These are phyloP conservation scores for Caenorhabditis remanei DNA, from an alignment of 1,140 invertebrate species.

Conservation along the genomic window DNA sequence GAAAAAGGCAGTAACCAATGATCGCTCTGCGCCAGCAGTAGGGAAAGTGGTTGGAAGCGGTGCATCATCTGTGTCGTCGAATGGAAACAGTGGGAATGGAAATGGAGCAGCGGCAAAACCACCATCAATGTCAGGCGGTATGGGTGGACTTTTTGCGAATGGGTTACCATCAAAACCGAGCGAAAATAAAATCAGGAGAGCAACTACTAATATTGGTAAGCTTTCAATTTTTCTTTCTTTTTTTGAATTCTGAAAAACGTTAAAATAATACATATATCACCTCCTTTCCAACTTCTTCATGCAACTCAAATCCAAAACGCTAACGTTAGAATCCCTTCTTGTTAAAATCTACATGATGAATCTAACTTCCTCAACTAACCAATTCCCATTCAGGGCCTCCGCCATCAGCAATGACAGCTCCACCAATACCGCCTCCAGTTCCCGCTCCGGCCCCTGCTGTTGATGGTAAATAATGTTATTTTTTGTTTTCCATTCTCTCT, in stretches of 20 bases:
- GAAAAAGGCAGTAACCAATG: slow-evolving; percentile 24
- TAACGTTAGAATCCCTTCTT: not conserved
- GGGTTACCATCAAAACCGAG: slow-evolving; percentile 30
- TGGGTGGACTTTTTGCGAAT: slow-evolving; percentile 36
- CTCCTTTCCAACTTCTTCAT: too few species aligned
- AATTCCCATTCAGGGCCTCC: slow-evolving; percentile 11
- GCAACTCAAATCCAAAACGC: too few species aligned
- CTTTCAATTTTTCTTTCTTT: not conserved
- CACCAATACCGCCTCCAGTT: slow-evolving; percentile 17
- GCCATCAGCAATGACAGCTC: not conserved
- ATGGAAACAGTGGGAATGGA: slow-evolving; percentile 4
- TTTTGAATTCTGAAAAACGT: not conserved
- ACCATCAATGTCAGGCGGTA: not conserved
- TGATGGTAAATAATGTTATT: slow-evolving; percentile 15
- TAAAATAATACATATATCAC: too few species aligned
- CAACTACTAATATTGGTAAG: slow-evolving; percentile 28
- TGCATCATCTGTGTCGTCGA: not conserved
- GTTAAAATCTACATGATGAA: not conserved
- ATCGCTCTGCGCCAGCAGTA: not conserved
- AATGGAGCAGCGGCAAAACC: not conserved
- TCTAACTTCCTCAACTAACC: not conserved
- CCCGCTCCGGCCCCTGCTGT: slow-evolving; percentile 37
- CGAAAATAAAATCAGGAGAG: slow-evolving; percentile 50
- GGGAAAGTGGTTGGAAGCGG: slow-evolving; percentile 11
- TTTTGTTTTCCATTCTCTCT: not conserved